Evolutionary conservation across 2,113 vertebrate species (phyloP).

Genomic region (Steatornis caripensis): DNA sequence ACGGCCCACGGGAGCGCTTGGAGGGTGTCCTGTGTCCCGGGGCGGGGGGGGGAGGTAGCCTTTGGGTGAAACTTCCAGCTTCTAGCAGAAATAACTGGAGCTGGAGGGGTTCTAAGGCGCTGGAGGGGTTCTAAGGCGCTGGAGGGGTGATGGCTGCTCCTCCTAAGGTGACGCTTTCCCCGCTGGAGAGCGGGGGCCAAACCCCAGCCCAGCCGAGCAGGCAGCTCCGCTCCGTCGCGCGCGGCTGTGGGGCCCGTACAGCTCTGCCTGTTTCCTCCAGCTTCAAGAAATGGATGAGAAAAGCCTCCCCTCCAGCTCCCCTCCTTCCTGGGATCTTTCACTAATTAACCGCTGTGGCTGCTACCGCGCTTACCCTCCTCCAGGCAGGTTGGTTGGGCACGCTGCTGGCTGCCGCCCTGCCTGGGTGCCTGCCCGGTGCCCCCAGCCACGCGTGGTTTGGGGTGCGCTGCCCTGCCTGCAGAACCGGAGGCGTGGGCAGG

Average conservation of each 20-base stretch:
- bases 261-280: neutral
- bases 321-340: fast-evolving
- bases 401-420: neutral
- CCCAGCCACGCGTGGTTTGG: fast-evolving
- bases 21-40: neutral
- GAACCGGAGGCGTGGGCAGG: neutral
- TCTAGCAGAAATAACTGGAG: neutral
- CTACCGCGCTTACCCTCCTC: fast-evolving
- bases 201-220: neutral
- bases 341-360: neutral
- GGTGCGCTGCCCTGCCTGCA: neutral
- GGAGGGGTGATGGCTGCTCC: too few relatives aligned
- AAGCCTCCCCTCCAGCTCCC: neutral
- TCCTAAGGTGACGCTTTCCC: neutral
- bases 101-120: fast-evolving
- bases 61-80: too few relatives aligned
- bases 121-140: too few relatives aligned
- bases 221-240: neutral
- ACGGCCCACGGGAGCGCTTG: too few relatives aligned
- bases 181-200: neutral
- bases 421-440: neutral
- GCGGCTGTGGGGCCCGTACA: neutral
- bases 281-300: neutral
- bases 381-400: neutral
- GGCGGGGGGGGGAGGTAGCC: fast-evolving